Base-by-base conservation (phyloP, 2,888 invertebrate species). In the Strigamia crassipes region DNA sequence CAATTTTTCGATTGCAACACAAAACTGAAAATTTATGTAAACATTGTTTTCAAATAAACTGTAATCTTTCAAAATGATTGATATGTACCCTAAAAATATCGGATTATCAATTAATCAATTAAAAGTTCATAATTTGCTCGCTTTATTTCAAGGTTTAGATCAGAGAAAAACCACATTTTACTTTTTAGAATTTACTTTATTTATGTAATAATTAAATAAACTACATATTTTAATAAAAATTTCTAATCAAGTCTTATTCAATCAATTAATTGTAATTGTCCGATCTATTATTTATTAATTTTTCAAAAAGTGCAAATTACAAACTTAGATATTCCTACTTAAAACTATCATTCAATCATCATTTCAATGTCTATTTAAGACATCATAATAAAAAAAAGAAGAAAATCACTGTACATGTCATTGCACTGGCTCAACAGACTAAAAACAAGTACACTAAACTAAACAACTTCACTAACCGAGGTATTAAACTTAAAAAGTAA, bases 401-500 rank as follows among this genome's bases (percentile, higher is more conserved):
- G 27, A 73, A 73, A 73, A 73, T 73, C 73, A 73, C 73, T 73
- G 27, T 73, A 73, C 73, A 73, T 73, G 73, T 73, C 73, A 73
- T 73, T 73, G 73, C 73, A 73, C 73, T 73, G 73, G 31, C 73
- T 73, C 73, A 73, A 73, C 73, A 73, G 73, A 73, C 73, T 73
- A 73, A 73, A 51, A 73, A 66, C 61, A 23, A 73, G 31, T 73
- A 73, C 73, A 73, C 73, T 73, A 73, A 73, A 73, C 73, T 73
- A 73, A 73, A 31, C 31, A 23, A 73, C 73, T 27, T 73, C 27
- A 15, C 23, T 61, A 61, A 61, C 18, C 31, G 73, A 73, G 73
- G 73, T 73, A 73, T 73, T 38, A 38, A 73, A 12, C 10, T 73
- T 27, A 73, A 73, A 27, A 31, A n/a, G 4, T 56, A 27, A 73